These are phyloP conservation scores for Squalus acanthias DNA, from an alignment of 2,797 vertebrate genomes.

Conservation along the genomic window DNA sequence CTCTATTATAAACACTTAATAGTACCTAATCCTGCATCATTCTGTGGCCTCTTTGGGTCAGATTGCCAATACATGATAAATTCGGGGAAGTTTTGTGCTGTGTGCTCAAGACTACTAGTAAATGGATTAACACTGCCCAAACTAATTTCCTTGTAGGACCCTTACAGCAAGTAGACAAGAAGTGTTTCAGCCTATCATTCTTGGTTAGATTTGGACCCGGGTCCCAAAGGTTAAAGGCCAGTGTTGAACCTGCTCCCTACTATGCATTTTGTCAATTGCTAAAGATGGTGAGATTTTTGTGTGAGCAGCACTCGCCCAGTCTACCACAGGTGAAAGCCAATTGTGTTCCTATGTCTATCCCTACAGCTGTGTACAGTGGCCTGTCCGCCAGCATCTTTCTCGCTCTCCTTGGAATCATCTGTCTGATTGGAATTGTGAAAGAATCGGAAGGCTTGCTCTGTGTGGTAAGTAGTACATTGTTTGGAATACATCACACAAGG, in stretches of 20 bases:
- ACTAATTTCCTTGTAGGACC: not conserved
- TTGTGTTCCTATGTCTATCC: not conserved
- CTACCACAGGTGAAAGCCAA: not conserved
- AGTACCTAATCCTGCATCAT: not conserved
- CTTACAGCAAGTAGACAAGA: not conserved
- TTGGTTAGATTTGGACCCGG: not conserved
- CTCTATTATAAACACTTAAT: not conserved
- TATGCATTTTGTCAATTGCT: not conserved
- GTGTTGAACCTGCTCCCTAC: not conserved
- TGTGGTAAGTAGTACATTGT: not conserved
- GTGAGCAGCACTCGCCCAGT: not conserved
- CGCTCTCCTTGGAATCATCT: not conserved
- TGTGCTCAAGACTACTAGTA: not conserved
- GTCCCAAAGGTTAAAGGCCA: not conserved
- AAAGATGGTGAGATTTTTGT: not conserved
- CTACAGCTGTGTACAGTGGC: not conserved
- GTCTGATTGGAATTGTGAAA: not conserved
- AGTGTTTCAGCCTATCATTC: not conserved
- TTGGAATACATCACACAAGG: not conserved
- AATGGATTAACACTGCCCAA: not conserved
- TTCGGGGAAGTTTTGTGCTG: not conserved
- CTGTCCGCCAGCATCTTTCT: not conserved
- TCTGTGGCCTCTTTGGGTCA: not conserved
- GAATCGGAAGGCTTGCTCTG: slow-evolving; percentile 15
- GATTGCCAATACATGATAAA: not conserved